Evolutionary conservation across 2,113 vertebrate genomes (phyloP).

Genomic region (Dipodomys spectabilis): DNA sequence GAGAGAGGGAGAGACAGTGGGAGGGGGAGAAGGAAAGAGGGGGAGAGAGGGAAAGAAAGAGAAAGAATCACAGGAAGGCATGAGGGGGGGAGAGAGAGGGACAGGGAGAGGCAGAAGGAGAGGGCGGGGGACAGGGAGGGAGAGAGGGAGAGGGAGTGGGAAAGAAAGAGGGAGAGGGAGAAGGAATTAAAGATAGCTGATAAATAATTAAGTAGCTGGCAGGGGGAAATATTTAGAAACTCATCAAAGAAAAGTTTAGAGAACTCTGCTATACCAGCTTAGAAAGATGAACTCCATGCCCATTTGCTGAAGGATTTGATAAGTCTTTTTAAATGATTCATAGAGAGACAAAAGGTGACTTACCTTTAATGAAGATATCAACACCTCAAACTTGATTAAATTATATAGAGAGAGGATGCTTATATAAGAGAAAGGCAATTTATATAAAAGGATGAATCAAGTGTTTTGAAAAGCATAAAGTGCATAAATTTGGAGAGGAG

Average conservation of each 20-base stretch:
- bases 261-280: neutral
- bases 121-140: too few relatives aligned
- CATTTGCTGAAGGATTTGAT: neutral
- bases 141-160: too few relatives aligned
- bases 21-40: too few relatives aligned
- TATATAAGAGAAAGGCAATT: neutral
- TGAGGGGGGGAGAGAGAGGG: too few relatives aligned
- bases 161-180: too few relatives aligned
- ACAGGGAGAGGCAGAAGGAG: too few relatives aligned
- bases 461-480: neutral
- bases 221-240: conserved; percentile 45
- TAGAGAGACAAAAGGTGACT: neutral
- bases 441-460: neutral
- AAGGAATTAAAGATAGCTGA: neutral
- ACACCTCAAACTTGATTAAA: conserved; percentile 16
- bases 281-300: neutral
- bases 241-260: conserved; percentile 9
- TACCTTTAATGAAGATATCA: conserved; percentile 27
- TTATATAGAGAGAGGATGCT: conserved; percentile 10
- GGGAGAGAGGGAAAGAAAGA: too few relatives aligned
- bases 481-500: neutral
- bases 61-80: too few relatives aligned
- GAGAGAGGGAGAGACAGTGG: too few relatives aligned
- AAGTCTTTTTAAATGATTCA: neutral
- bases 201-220: conserved; percentile 40